Evolutionary conservation across 2,888 invertebrate genomes (phyloP), one percentile per base, ranked within the genome.

Genomic region (Pimpla rufipes): DNA sequence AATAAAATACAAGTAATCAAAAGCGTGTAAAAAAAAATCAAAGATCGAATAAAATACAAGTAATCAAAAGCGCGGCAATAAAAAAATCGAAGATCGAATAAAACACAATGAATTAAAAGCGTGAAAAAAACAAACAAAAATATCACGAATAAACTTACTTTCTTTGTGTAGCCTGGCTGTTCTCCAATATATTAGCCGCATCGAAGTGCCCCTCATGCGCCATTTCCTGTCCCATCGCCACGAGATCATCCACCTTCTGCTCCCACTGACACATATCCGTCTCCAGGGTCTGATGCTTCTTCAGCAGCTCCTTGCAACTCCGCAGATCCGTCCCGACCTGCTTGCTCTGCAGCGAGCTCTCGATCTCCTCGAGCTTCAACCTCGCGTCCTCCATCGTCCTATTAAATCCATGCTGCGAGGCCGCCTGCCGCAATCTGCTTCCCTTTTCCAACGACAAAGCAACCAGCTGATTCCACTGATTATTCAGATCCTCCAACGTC

Each of bases 161-260:
- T 81, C 95, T 95, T 91, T 97, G 96, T 88, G 98, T 96, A 35
- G 95, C 95, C 82, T 96, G 95, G 75, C 97, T 97, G 86, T 97
- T 96, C 83, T 96, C 95, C 88, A 97, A 94, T 85, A 99, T 98
- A 87, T 97, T 96, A 0, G 95, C 96, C 1, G 98, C 97, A 94
- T 99, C 99, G 94, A 99, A 99, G 94, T 99, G 99, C 0, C 98
- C 99, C 81, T 97, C 97, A 40, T 98, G 97, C 0, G 97, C 97
- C 96, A 99, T 96, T 93, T 98, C 97, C 85, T 97, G 96, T 8
- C 98, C 98, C 92, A 96, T 96, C 0, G 95, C 95, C 0, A 96
- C 96, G 13, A 99, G 94, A 78, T 97, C 96, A 42, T 95, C 95
- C 0, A 98, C 96, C 87, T 97, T 96, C 84, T 96, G 96, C 89